phyloP scores from a whole-genome alignment of 2,888 invertebrate species.

The Pyrrhia umbra region DNA sequence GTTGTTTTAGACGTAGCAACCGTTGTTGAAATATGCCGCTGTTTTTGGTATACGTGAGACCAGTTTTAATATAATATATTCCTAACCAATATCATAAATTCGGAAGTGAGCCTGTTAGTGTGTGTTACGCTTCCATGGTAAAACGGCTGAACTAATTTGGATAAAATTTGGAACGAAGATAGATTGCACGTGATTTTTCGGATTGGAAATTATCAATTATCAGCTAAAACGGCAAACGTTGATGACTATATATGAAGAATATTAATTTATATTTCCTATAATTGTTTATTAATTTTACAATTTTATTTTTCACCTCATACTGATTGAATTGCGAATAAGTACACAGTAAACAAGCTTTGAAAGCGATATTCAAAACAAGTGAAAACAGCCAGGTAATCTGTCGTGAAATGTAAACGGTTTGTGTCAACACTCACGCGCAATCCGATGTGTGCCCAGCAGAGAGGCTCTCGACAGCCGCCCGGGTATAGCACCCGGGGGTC shows the following conservation, averaged over 20 bases:
- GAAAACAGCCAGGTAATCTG: slow-evolving; percentile 40
- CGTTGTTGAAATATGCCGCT: slow-evolving; percentile 37
- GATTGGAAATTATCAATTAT: too few species aligned
- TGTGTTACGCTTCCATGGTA: too few species aligned
- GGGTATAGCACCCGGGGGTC: slow-evolving; percentile 45
- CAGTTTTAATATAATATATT: background rate
- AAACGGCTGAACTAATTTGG: too few species aligned
- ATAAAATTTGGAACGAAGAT: too few species aligned
- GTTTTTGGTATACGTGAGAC: slow-evolving; percentile 22
- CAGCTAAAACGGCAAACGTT: too few species aligned
- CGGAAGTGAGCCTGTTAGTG: too few species aligned
- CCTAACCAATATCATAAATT: too few species aligned
- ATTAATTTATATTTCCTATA: too few species aligned
- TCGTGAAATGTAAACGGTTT: slow-evolving; percentile 41
- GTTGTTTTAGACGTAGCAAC: slow-evolving; percentile 44
- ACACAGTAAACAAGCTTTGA: slow-evolving; percentile 9
- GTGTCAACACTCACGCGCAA: slow-evolving; percentile 52
- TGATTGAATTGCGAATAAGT: background rate
- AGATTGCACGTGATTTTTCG: too few species aligned
- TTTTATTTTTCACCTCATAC: too few species aligned
- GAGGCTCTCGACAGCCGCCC: slow-evolving; percentile 38
- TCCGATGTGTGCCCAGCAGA: slow-evolving; percentile 44
- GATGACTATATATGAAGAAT: too few species aligned
- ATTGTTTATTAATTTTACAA: too few species aligned
- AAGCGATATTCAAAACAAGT: slow-evolving; percentile 36